Base-by-base conservation (phyloP, 2,113 vertebrate species). In the Oophaga pumilio region DNA sequence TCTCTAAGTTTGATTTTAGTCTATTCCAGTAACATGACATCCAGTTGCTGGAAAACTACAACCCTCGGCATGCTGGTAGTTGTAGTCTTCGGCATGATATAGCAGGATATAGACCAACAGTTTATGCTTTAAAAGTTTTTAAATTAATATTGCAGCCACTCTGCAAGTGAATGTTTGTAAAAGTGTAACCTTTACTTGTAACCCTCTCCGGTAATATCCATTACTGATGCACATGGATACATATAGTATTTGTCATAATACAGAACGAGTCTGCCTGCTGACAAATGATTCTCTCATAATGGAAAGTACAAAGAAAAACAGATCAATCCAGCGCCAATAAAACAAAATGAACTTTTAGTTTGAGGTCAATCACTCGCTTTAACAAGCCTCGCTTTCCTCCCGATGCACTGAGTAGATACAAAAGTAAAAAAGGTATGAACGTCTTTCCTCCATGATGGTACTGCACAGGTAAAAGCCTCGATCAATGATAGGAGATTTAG, bases 251-350 rank as follows among this genome's bases (percentile, higher is more conserved):
- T 76, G 84, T 76, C 84, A 85, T 59, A n/a, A 85, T 57, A 76
- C 71, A 57, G 53, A 76, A 85, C 43, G 52, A 57, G 50, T 59
- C 68, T 73, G 57, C 52, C 68, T 73, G 84, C 68, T 85, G 69
- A 73, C 69, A 85, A 57, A 85, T 74, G 66, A 28, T 71, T 73
- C 50, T 52, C 71, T 77, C 22, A 62, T 76, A 64, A 85, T 77
- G 71, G 52, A 74, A 74, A 22, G 20, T 76, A 76, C 84, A 85
- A 7, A n/a, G 68, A 78, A 9, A 66, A 85, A 85, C 33, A 76
- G 62, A 77, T 85, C 56, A 85, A 77, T 85, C 33, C 26, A 6
- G 53, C 14, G 12, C 12, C 69, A 76, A 76, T 60, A 76, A 59
- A 74, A 60, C 53, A 43, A 85, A 77, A 76, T 74, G 83, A 69